Evolutionary conservation across 2,113 vertebrate genomes (phyloP), one percentile per base, ranked within the genome.

Genomic region (Ciconia boyciana): DNA sequence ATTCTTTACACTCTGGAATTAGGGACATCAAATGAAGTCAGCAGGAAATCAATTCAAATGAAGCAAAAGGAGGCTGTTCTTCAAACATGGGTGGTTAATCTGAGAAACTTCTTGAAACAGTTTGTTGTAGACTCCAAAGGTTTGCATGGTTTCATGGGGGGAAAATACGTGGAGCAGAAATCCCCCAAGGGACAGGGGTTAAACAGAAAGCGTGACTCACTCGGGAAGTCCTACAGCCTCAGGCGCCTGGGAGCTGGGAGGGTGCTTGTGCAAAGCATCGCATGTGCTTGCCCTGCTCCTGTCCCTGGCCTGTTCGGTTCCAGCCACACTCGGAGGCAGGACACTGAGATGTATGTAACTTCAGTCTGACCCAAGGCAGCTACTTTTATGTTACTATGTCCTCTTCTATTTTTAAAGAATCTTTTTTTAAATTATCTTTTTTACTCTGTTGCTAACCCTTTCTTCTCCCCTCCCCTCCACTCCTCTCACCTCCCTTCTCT

Each of bases 261-360:
- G 36, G 11, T 31, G 21, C 16, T 57, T 60, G 29, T n/a, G 48
- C 57, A 83, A 68, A 76, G 6, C 39, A 44, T 8, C 1, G 0
- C 0, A 0, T 1, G 0, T 18, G 6, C 21, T 9, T 81, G 29
- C 43, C 14, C 31, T 68, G 31, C n/a, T 83, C 34, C 31, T 62
- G 13, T 46, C 8, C 29, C 57, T 77, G 0, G 0, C 6, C 0
- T 52, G 2, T 6, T 49, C 16, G 3, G 13, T 19, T 82, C 41
- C 1, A 1, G 36, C 5, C 24, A 36, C 4, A 3, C 22, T 55
- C 2, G 1, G 26, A 28, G 6, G 12, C 36, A 86, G 19, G 16
- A 79, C 3, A 9, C 12, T 13, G 31, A 57, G 36, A 10, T 29
- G 29, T 10, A 11, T 18, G 12, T 32, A 57, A 34, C 36, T 60